These are phyloP conservation scores for Larimichthys crocea DNA, from an alignment of 2,113 vertebrate genomes.

Conservation along the genomic window DNA sequence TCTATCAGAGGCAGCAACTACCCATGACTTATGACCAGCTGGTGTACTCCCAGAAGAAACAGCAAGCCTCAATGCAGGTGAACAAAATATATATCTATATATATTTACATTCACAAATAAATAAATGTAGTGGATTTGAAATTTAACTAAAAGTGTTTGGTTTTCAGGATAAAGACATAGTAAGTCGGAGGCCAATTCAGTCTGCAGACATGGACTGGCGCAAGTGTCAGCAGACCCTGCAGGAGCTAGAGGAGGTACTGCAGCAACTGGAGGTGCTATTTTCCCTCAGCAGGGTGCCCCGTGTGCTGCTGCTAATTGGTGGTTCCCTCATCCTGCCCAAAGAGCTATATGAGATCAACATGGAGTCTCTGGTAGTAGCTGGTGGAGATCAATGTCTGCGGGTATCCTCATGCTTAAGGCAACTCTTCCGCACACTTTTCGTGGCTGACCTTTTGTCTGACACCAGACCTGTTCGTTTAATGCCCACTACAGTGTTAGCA, in stretches of 20 bases:
- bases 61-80: constrained; percentile 73
- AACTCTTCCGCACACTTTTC: constrained; percentile 93
- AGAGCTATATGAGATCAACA: constrained; percentile 94
- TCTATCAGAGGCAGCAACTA: constrained; percentile 95
- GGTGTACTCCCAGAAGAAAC: constrained; percentile 85
- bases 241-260: constrained; percentile 89
- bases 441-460: constrained; percentile 93
- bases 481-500: constrained; percentile 87
- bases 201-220: constrained; percentile 73
- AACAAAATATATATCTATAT: not conserved
- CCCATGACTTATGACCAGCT: constrained; percentile 96
- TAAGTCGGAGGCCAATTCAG: constrained; percentile 73
- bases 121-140: not conserved
- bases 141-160: constrained; percentile 1
- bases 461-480: constrained; percentile 84
- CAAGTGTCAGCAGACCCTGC: constrained; percentile 88
- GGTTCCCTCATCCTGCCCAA: constrained; percentile 89
- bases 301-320: constrained; percentile 93
- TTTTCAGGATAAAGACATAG: constrained; percentile 81
- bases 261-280: constrained; percentile 91
- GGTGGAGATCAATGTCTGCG: constrained; percentile 83
- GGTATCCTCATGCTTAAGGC: constrained; percentile 87
- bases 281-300: constrained; percentile 89
- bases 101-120: not conserved
- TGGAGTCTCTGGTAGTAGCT: constrained; percentile 86